These are phyloP conservation scores for Barbus barbus DNA, from an alignment of 2,113 vertebrate genomes.

Conservation along the genomic window DNA sequence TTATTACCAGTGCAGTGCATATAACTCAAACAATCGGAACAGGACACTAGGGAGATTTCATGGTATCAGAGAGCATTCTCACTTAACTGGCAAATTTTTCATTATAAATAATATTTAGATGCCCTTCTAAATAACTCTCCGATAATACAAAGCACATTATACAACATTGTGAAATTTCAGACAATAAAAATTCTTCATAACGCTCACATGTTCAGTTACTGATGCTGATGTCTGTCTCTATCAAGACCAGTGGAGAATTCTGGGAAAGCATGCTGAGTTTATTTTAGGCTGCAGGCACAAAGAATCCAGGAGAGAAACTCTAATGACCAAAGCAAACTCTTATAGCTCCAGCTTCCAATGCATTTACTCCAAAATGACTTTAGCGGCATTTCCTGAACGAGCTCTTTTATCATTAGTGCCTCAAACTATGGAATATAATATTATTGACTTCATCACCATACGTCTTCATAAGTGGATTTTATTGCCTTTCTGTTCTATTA, in stretches of 20 bases:
- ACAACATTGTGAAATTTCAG: too few relatives aligned
- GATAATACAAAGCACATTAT: background rate
- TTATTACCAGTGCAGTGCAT: background rate
- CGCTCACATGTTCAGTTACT: background rate
- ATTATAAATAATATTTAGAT: background rate
- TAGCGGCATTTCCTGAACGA: constrained; percentile 64
- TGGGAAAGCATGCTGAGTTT: constrained; percentile 51
- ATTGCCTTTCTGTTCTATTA: constrained; percentile 66
- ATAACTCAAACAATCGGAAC: background rate
- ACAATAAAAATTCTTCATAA: constrained; percentile 1
- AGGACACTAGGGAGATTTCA: background rate
- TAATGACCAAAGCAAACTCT: constrained; percentile 59
- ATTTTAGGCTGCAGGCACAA: constrained; percentile 51
- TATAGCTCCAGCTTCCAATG: constrained; percentile 55
- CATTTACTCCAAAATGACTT: constrained; percentile 67
- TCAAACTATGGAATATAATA: constrained; percentile 74
- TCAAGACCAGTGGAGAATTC: constrained; percentile 46
- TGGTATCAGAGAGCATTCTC: background rate
- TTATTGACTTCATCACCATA: constrained; percentile 76
- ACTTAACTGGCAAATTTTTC: background rate
- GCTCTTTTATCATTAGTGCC: constrained; percentile 66
- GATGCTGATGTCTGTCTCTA: constrained; percentile 1
- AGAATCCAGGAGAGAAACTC: constrained; percentile 64
- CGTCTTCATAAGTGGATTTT: constrained; percentile 74
- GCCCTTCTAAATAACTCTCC: background rate